Percentiles rank a stretch among this genome's conserved stretches.
Evolutionary conservation across 64 coral and sea anemone species (phyloP).

Genomic region (Dendrophyllia cribrosa): DNA sequence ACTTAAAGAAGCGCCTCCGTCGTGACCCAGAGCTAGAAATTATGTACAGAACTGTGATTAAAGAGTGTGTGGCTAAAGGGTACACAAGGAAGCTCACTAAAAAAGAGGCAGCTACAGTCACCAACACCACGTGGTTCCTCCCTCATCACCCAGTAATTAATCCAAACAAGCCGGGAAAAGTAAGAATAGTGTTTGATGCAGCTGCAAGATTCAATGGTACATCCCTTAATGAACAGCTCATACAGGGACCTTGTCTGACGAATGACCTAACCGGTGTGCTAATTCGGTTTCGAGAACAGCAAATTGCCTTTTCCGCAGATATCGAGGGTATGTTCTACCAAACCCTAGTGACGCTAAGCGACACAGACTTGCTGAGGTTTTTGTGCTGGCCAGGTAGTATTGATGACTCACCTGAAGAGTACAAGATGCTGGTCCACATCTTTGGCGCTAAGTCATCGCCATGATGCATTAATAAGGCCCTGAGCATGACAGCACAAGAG

Average conservation of each 20-base stretch:
- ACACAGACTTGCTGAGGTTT: slow-evolving; percentile 30
- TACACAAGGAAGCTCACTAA: slow-evolving; percentile 51
- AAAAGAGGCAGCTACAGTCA: slow-evolving; percentile 24
- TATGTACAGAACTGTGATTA: slow-evolving; percentile 44
- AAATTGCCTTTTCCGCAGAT: slow-evolving; percentile 39
- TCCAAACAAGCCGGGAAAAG: slow-evolving; percentile 20
- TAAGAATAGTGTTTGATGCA: slow-evolving; percentile 1
- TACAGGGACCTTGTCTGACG: slow-evolving; percentile 26
- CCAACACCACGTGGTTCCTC: slow-evolving; percentile 21
- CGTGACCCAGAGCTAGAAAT: slow-evolving; percentile 27
- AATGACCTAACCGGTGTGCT: slow-evolving; percentile 23
- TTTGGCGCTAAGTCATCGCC: slow-evolving; percentile 35
- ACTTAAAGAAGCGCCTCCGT: slow-evolving; percentile 32
- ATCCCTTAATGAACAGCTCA: slow-evolving; percentile 35
- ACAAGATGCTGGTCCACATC: slow-evolving; percentile 48
- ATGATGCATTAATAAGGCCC: slow-evolving; percentile 36
- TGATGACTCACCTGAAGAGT: neutral
- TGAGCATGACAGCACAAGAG: slow-evolving; percentile 40
- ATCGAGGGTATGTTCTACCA: slow-evolving; percentile 57
- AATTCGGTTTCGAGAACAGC: slow-evolving; percentile 49
- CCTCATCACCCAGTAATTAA: slow-evolving; percentile 30
- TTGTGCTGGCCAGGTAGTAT: slow-evolving; percentile 19
- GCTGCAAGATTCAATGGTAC: slow-evolving; percentile 11
- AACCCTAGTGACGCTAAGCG: slow-evolving; percentile 12
- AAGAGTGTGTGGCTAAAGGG: slow-evolving; percentile 30